These are phyloP conservation scores for Rhyacophila brunnea DNA, from an alignment of 1,140 invertebrate species.

Conservation along the genomic window DNA sequence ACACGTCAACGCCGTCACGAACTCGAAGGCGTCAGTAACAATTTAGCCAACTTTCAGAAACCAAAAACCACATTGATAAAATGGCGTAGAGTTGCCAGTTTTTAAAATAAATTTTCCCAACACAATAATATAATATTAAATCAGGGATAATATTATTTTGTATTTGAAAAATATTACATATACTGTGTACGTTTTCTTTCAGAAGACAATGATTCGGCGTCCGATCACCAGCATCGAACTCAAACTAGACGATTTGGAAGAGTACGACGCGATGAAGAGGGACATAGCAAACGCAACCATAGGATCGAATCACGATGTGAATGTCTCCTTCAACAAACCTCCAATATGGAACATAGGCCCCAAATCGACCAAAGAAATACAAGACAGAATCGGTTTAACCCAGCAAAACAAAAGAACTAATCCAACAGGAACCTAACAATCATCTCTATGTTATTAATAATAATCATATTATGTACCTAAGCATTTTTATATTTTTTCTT, in stretches of 20 bases:
- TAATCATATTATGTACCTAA: too few species aligned
- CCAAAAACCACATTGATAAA: too few species aligned
- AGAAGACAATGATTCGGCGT: constrained; percentile 66
- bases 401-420: constrained; percentile 31
- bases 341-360: constrained; percentile 48
- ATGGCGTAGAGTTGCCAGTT: too few species aligned
- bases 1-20: too few species aligned
- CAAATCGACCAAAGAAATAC: constrained; percentile 61
- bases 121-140: too few species aligned
- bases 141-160: too few species aligned
- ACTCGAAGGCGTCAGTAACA: too few species aligned
- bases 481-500: too few species aligned
- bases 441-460: too few species aligned
- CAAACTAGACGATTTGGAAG: constrained; percentile 73
- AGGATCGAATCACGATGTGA: constrained; percentile 57
- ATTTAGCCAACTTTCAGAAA: too few species aligned
- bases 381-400: constrained; percentile 67
- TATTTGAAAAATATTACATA: too few species aligned
- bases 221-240: constrained; percentile 74
- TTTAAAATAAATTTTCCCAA: too few species aligned
- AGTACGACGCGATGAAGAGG: constrained; percentile 62
- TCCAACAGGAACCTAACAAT: background rate
- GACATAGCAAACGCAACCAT: constrained; percentile 48
- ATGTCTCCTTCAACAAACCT: constrained; percentile 44
- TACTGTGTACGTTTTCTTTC: background rate